Conservation (phyloP, 2,113 vertebrate species). For the Phrynosoma platyrhinos region DNA sequence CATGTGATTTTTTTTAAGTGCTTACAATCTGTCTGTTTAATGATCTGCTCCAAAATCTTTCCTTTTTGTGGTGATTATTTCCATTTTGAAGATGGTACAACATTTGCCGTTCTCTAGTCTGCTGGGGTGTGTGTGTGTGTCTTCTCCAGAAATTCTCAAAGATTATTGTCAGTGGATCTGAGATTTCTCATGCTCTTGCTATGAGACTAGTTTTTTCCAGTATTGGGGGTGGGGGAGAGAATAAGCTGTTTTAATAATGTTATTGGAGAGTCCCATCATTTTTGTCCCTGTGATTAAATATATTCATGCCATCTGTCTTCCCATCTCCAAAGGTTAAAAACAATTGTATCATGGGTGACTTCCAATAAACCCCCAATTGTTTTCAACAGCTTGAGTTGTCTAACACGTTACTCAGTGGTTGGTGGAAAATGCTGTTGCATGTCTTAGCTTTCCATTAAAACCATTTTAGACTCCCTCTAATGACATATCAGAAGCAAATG, state of each 20-base stretch:
- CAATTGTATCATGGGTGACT: constrained; percentile 63
- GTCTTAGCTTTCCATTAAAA: constrained; percentile 32
- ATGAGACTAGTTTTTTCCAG: constrained; percentile 37
- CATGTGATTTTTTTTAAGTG: too few relatives aligned
- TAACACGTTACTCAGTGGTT: constrained; percentile 67
- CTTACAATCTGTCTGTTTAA: too few relatives aligned
- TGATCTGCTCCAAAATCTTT: too few relatives aligned
- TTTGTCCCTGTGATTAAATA: constrained; percentile 70
- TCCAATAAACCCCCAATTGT: constrained; percentile 74
- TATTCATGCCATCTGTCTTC: constrained; percentile 78
- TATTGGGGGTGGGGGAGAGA: constrained; percentile 29
- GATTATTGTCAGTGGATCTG: too few relatives aligned
- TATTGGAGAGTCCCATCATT: constrained; percentile 61
- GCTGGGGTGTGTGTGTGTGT: too few relatives aligned
- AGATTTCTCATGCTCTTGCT: neutral
- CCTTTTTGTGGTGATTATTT: too few relatives aligned
- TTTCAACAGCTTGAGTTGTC: constrained; percentile 74
- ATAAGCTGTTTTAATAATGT: constrained; percentile 56
- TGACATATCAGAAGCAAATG: constrained; percentile 62
- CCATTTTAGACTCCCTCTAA: constrained; percentile 59
- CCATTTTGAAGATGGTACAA: too few relatives aligned
- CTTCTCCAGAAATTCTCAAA: too few relatives aligned
- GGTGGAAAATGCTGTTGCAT: constrained; percentile 66
- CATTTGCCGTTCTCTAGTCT: too few relatives aligned
- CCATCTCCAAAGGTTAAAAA: constrained; percentile 71